Evolutionary conservation across 2,113 vertebrate species (phyloP).

Genomic region (Cinclus mexicanus): DNA sequence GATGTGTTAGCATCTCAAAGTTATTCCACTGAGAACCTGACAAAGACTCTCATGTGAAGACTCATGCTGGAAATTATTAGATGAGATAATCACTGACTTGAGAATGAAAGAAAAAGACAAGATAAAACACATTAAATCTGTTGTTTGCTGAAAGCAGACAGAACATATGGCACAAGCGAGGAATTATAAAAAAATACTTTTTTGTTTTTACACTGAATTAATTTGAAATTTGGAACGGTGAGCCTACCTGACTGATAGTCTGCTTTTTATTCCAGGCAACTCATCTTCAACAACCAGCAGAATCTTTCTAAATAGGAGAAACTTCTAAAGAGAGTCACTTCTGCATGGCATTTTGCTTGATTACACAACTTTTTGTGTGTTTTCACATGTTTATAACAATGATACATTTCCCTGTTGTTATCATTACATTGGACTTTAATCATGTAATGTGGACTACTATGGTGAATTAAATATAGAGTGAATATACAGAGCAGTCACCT

Average conservation of each 20-base stretch:
- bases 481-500: not conserved
- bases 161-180: not conserved
- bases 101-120: not conserved
- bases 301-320: not conserved
- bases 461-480: not conserved
- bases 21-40: not conserved
- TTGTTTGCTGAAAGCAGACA: not conserved
- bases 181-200: not conserved
- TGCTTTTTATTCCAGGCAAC: not conserved
- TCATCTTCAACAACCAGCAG: not conserved
- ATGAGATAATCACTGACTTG: not conserved
- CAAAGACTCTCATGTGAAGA: not conserved
- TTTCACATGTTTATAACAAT: not conserved
- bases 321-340: not conserved
- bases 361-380: not conserved
- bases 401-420: not conserved
- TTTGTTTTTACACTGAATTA: not conserved
- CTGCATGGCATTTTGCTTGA: not conserved
- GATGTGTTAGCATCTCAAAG: not conserved
- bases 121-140: not conserved
- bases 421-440: not conserved
- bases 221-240: not conserved
- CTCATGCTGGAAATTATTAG: not conserved
- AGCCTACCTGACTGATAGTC: not conserved
- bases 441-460: not conserved